Percentiles rank a stretch among this genome's conserved stretches.
These are phyloP conservation scores for Strigamia crassipes DNA, from an alignment of 2,888 invertebrate species.

Conservation along the genomic window DNA sequence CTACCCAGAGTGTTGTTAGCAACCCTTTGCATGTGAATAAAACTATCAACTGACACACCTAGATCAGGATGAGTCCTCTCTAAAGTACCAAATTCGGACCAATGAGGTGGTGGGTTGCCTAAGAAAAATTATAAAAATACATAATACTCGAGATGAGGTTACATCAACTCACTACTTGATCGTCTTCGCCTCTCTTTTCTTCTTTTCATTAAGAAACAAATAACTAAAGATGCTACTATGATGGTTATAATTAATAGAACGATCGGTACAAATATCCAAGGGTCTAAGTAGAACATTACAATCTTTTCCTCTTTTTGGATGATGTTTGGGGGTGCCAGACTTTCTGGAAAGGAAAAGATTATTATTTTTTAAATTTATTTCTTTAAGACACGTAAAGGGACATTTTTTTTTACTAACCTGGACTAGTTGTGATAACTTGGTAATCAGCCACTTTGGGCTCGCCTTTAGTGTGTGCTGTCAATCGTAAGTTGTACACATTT, in stretches of 20 bases:
- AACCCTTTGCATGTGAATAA: slow-evolving; percentile 27
- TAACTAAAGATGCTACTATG: slow-evolving; percentile 18
- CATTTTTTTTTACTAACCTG: not conserved
- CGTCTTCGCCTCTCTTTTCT: not conserved
- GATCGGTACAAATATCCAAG: slow-evolving; percentile 43
- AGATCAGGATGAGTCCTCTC: not conserved
- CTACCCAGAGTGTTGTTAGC: not conserved
- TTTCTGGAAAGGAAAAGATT: not conserved
- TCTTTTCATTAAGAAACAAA: slow-evolving; percentile 18
- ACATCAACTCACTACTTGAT: not conserved
- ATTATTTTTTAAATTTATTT: not conserved
- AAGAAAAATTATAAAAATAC: not conserved
- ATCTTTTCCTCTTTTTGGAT: slow-evolving; percentile 18
- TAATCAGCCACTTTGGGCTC: slow-evolving; percentile 28
- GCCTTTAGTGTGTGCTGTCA: slow-evolving; percentile 29
- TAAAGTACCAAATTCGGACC: not conserved
- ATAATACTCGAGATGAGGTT: not conserved
- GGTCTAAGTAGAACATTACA: slow-evolving; percentile 37
- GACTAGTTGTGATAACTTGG: not conserved
- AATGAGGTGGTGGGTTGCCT: not conserved
- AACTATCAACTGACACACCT: slow-evolving; percentile 41
- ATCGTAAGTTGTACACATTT: slow-evolving; percentile 2
- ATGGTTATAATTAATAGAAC: slow-evolving; percentile 14
- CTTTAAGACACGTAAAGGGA: not conserved
- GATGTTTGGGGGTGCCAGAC: not conserved